phyloP scores from a whole-genome alignment of 2,888 invertebrate species.

The Chymomyza procnemis region DNA sequence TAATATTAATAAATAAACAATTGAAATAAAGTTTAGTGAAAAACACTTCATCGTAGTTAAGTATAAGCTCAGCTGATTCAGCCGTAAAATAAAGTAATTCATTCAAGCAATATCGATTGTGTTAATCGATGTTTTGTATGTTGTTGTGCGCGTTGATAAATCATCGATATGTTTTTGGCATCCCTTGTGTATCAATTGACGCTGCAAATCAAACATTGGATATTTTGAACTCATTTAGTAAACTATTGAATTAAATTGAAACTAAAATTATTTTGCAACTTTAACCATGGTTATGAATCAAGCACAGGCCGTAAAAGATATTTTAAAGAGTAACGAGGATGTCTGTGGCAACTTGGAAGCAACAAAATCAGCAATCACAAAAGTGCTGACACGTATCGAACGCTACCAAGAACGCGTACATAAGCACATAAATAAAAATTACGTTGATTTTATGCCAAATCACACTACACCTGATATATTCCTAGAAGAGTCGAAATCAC shows the following conservation, averaged over 20 bases:
- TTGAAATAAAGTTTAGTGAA: background rate
- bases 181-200: too few relatives aligned
- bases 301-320: background rate
- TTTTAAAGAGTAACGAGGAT: slow-evolving; percentile 31
- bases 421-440: slow-evolving; percentile 76
- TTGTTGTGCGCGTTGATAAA: too few relatives aligned
- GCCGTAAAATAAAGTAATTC: too few relatives aligned
- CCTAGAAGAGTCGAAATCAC: slow-evolving; percentile 70
- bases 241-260: too few relatives aligned
- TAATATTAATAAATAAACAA: background rate
- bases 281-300: background rate
- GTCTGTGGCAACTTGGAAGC: slow-evolving; percentile 43
- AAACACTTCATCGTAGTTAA: background rate
- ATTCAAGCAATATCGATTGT: too few relatives aligned
- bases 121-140: too few relatives aligned
- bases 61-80: too few relatives aligned
- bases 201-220: too few relatives aligned
- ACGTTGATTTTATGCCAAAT: slow-evolving; percentile 75
- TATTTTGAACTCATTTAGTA: too few relatives aligned
- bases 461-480: slow-evolving; percentile 73
- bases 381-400: slow-evolving; percentile 72
- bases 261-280: background rate
- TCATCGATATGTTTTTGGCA: too few relatives aligned
- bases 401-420: slow-evolving; percentile 75
- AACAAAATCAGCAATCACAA: slow-evolving; percentile 69